phyloP scores from a whole-genome alignment of 2,797 vertebrate species.

The Coreius guichenoti region DNA sequence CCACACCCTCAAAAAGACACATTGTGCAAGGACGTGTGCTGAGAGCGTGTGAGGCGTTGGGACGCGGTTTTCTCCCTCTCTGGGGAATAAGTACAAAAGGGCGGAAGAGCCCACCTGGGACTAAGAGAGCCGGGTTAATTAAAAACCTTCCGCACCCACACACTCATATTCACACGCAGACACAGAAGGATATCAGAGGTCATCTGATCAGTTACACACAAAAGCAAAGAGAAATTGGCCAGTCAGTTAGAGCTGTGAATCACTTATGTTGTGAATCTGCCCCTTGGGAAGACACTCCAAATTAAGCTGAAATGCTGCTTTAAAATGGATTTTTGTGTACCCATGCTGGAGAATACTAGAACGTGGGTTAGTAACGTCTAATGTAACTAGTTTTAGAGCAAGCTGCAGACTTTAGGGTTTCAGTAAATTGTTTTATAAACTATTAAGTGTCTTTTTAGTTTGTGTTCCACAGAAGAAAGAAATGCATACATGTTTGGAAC shows the following conservation, averaged over 20 bases:
- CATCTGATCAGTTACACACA: constrained; percentile 41
- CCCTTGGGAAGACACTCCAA: constrained; percentile 21
- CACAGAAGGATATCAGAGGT: constrained; percentile 43
- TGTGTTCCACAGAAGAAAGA: neutral
- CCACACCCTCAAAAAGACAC: constrained; percentile 20
- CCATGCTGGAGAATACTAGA: neutral
- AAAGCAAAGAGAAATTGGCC: constrained; percentile 44
- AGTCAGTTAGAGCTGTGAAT: constrained; percentile 31
- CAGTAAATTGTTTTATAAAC: neutral
- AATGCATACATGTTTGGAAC: neutral
- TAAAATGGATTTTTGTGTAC: constrained; percentile 1
- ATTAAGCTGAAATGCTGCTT: constrained; percentile 14
- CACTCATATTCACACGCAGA: constrained; percentile 36
- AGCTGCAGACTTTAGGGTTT: neutral
- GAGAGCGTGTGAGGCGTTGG: constrained; percentile 56
- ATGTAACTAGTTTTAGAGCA: neutral
- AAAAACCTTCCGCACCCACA: constrained; percentile 43
- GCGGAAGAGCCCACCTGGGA: constrained; percentile 56
- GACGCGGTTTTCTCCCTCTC: constrained; percentile 61
- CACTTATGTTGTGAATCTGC: constrained; percentile 22
- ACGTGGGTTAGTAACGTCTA: neutral
- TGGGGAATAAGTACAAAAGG: constrained; percentile 60
- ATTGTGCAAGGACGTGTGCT: constrained; percentile 36
- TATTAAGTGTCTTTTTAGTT: neutral
- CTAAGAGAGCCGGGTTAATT: constrained; percentile 47